A percentile compares a stretch with the other conserved stretches of the same genome.
These are phyloP conservation scores for Leucosticte australis DNA, from an alignment of 2,113 vertebrate genomes.

Conservation along the genomic window DNA sequence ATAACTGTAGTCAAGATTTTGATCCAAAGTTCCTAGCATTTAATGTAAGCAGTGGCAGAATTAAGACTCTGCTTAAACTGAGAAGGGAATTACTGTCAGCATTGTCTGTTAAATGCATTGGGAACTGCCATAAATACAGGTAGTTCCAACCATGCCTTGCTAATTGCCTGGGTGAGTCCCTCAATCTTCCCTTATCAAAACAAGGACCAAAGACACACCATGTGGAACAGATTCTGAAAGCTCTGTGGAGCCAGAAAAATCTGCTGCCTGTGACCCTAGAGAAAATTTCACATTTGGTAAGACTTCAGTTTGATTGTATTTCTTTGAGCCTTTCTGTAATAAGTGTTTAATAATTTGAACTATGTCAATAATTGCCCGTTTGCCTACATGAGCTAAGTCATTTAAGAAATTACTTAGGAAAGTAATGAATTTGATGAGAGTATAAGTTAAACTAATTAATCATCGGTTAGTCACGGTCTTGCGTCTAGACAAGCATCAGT, in stretches of 20 bases:
- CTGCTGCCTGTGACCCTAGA: not conserved
- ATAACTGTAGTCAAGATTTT: not conserved
- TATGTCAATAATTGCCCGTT: conserved; percentile 8
- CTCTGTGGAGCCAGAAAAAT: not conserved
- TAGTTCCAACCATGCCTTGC: not conserved
- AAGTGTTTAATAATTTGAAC: conserved; percentile 12
- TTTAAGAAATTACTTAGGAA: conserved; percentile 16
- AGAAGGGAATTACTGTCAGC: not conserved
- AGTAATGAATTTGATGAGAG: conserved; percentile 15
- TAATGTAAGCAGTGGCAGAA: not conserved
- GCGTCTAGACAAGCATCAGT: not conserved
- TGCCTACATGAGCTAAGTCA: not conserved
- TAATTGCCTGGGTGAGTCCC: not conserved
- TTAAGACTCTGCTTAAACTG: not conserved
- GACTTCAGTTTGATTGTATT: not conserved
- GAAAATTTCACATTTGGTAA: conserved; percentile 15
- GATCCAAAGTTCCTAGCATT: not conserved
- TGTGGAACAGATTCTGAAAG: conserved; percentile 29
- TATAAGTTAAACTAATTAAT: conserved; percentile 31
- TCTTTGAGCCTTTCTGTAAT: not conserved
- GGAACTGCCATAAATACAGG: not conserved
- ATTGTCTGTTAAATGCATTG: not conserved
- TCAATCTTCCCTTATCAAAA: conserved; percentile 32
- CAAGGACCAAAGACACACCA: not conserved
- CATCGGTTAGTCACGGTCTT: not conserved